Evolutionary conservation across 2,113 vertebrate species (phyloP).

Genomic region (Orthonyx spaldingii): DNA sequence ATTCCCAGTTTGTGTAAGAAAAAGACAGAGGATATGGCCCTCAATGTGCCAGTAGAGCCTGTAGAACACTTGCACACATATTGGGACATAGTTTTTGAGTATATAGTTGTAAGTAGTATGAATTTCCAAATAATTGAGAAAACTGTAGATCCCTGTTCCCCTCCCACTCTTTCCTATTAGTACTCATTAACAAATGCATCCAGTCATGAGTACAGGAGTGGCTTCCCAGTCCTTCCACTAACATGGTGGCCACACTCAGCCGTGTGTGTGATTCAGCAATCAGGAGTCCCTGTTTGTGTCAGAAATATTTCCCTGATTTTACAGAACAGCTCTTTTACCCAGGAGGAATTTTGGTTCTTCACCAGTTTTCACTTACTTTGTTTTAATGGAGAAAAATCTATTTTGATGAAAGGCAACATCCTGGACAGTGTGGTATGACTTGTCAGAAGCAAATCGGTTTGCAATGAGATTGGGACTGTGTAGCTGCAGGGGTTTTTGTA

Average conservation of each 20-base stretch:
- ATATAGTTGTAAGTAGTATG: not conserved
- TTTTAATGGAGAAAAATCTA: not conserved
- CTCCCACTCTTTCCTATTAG: not conserved
- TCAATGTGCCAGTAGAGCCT: fast-evolving
- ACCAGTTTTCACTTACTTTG: not conserved
- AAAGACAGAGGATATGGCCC: not conserved
- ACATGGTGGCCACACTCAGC: not conserved
- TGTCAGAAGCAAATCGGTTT: not conserved
- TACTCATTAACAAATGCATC: not conserved
- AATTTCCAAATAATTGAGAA: not conserved
- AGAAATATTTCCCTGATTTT: not conserved
- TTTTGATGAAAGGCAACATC: not conserved
- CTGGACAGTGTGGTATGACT: not conserved
- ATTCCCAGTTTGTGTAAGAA: not conserved
- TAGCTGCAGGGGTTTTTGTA: not conserved
- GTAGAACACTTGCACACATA: not conserved
- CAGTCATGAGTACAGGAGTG: not conserved
- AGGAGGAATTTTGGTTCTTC: not conserved
- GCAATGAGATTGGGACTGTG: not conserved
- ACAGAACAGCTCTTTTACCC: not conserved
- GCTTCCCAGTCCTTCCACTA: not conserved
- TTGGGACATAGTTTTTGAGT: not conserved
- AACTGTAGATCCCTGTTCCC: not conserved
- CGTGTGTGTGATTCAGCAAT: not conserved
- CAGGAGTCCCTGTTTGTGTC: not conserved